Evolutionary conservation across 64 coral and sea anemone genomes (phyloP).

Genomic region (Platygyra sinensis): DNA sequence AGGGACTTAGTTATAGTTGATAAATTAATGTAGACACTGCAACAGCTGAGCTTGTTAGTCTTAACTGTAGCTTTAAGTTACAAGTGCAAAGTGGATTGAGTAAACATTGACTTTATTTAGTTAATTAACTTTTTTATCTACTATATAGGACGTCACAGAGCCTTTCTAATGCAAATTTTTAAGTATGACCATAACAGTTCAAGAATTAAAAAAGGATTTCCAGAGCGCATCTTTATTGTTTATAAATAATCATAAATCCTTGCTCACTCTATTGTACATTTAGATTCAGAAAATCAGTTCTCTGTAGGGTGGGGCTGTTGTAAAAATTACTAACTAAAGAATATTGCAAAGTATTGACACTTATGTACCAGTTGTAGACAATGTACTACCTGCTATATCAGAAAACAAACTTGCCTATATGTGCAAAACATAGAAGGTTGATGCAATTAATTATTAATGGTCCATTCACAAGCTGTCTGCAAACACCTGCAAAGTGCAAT

Average conservation of each 20-base stretch:
- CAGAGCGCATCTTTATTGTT: no score
- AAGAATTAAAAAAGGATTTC: no score
- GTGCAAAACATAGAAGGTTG: slow-evolving; percentile 3
- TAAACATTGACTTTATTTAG: no score
- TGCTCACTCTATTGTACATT: background rate
- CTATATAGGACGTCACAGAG: no score
- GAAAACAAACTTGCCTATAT: background rate
- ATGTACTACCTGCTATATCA: slow-evolving; percentile 19
- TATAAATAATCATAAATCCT: background rate
- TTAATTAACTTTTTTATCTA: no score
- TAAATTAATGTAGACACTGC: no score
- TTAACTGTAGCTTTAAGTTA: no score
- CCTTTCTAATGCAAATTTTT: no score
- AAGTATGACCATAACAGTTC: no score
- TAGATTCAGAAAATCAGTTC: background rate
- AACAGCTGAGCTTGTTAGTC: no score
- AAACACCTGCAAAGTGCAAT: slow-evolving; percentile 24
- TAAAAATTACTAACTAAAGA: background rate
- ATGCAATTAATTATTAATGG: slow-evolving; percentile 41
- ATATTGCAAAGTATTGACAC: background rate
- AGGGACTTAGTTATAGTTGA: no score
- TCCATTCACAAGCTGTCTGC: background rate
- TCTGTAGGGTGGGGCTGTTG: background rate
- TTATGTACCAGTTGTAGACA: background rate
- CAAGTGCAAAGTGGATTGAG: no score